phyloP scores from a whole-genome alignment of 2,888 invertebrate genomes.

The Prosapia bicincta region DNA sequence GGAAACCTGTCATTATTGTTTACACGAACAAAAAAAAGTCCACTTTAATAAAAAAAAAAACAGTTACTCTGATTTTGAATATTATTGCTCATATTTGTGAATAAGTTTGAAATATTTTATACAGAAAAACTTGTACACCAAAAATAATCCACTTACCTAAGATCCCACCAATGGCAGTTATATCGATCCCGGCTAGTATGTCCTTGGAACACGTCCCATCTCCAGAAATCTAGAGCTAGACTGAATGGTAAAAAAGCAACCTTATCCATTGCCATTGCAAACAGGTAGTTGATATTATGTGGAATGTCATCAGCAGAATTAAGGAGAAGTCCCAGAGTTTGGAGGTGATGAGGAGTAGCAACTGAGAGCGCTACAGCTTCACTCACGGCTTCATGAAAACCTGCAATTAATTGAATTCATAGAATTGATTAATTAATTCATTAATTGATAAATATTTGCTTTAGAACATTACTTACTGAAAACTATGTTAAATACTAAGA shows the following conservation, averaged over 20 bases:
- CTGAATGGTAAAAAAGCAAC: constrained; percentile 81
- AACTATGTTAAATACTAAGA: no score
- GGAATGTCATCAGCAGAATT: constrained; percentile 77
- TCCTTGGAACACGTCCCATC: constrained; percentile 81
- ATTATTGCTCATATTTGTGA: neutral
- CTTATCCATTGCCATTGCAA: constrained; percentile 82
- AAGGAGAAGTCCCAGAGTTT: constrained; percentile 75
- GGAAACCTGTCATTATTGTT: no score
- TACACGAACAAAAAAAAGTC: no score
- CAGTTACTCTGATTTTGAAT: neutral
- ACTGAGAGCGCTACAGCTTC: constrained; percentile 85
- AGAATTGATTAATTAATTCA: no score
- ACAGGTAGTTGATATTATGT: constrained; percentile 81
- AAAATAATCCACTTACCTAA: constrained; percentile 60
- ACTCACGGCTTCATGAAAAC: constrained; percentile 91
- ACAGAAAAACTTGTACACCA: neutral
- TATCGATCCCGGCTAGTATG: constrained; percentile 69
- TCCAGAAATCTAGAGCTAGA: constrained; percentile 78
- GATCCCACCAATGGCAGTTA: constrained; percentile 85
- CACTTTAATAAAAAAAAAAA: neutral
- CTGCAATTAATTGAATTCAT: no score
- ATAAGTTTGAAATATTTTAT: neutral
- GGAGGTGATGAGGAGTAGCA: constrained; percentile 78
- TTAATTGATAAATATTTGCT: no score
- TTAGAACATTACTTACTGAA: no score